Conservation (phyloP, 1,140 invertebrate species). For the Drosophila rhopaloa region DNA sequence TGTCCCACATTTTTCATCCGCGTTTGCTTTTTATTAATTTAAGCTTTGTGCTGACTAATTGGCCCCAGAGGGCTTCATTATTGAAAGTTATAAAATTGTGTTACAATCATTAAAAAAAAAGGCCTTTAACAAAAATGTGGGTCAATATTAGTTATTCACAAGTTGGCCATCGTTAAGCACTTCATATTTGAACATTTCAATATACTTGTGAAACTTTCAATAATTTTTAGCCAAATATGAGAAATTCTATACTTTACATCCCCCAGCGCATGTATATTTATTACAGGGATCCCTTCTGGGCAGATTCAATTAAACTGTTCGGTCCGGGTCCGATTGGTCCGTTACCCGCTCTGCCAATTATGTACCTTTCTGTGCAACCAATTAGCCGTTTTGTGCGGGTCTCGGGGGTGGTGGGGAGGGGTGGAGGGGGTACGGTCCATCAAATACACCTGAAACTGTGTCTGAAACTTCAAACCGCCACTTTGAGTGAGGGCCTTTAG, state of each 20-base stretch:
- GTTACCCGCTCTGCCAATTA: constrained; percentile 64
- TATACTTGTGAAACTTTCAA: not conserved
- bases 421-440: not conserved
- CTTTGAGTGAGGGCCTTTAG: constrained; percentile 31
- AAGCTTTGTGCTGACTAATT: not conserved
- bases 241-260: no score
- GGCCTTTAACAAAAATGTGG: not conserved
- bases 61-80: not conserved
- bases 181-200: not conserved
- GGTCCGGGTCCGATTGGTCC: constrained; percentile 47
- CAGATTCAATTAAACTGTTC: constrained; percentile 65
- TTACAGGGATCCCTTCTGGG: constrained; percentile 23
- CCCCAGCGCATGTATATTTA: constrained; percentile 11
- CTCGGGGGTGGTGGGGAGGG: constrained; percentile 4
- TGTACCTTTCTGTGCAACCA: constrained; percentile 68
- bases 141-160: not conserved
- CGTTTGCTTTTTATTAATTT: constrained; percentile 4
- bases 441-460: constrained; percentile 22
- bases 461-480: constrained; percentile 70
- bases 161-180: no score
- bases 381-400: constrained; percentile 64
- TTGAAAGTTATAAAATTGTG: not conserved
- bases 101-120: not conserved
- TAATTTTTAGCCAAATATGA: not conserved
- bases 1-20: constrained; percentile 10